Percentiles rank a stretch among this genome's conserved stretches.
phyloP scores from a whole-genome alignment of 1,140 invertebrate genomes.

The Anastrepha obliqua region DNA sequence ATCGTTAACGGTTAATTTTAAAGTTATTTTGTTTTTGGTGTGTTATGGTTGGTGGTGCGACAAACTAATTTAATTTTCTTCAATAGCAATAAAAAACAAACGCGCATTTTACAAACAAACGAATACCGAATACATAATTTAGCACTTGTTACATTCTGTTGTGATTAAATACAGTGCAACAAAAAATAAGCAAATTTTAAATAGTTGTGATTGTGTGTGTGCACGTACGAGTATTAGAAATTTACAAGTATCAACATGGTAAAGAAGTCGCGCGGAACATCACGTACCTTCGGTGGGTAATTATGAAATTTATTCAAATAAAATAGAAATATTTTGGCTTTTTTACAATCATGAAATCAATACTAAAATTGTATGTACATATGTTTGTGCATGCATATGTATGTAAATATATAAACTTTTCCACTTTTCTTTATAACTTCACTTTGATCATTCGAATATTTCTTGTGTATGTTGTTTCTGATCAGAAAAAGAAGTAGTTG shows the following conservation, averaged over 20 bases:
- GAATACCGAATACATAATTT: not conserved
- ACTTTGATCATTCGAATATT: too few species aligned
- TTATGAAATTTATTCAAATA: not conserved
- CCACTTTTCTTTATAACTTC: too few species aligned
- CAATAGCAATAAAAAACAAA: not conserved
- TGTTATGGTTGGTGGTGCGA: not conserved
- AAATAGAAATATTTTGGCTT: not conserved
- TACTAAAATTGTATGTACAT: not conserved
- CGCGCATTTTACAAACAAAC: not conserved
- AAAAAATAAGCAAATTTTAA: too few species aligned
- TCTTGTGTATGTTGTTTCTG: too few species aligned
- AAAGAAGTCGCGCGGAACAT: not conserved
- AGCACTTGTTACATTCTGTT: not conserved
- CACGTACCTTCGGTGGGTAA: not conserved
- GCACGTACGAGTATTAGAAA: not conserved
- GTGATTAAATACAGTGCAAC: not conserved
- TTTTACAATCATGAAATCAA: not conserved
- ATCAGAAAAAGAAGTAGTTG: slow-evolving; percentile 66
- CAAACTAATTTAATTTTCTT: not conserved
- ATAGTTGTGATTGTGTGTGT: not conserved
- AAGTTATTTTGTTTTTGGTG: not conserved
- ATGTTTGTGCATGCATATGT: not conserved
- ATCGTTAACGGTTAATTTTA: not conserved
- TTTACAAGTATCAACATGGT: not conserved
- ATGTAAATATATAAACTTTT: too few species aligned